Evolutionary conservation across 2,113 vertebrate genomes (phyloP), one percentile per base, ranked within the genome.

Genomic region (Eulemur macaco): DNA sequence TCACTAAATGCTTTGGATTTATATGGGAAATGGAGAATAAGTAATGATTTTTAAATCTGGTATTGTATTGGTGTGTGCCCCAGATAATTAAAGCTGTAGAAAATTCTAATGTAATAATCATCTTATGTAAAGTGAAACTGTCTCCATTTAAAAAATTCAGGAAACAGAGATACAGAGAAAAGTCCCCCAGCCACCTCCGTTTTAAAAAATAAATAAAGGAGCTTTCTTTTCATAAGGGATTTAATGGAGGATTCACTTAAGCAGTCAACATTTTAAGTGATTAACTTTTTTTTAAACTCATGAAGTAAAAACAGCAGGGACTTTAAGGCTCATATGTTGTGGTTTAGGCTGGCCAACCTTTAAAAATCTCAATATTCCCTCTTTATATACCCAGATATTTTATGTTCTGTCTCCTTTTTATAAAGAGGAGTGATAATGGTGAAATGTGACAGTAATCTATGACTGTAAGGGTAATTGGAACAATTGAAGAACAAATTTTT

Each of bases 221-320:
- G 23, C 45, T 37, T 82, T 76, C n/a, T 54, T 96, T 68, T 39
- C 56, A 52, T 89, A 82, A 86, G 77, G 56, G 42, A 82, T 83
- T 82, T 96, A 45, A 69, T 96, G 29, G 60, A 83, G 5, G 25
- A 78, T 91, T 86, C 25, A 45, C 87, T 83, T 94, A 83, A 92
- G 15, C 56, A 92, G 27, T 71, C 69, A 88, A 31, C 45, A 86
- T 86, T 89, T 66, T 69, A 66, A 81, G 50, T 82, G 68, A 76
- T 63, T 63, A 77, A 47, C 69, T 93, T 93, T 54, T 56, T 56
- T 56, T 56, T 56, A 21, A 21, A 56, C 54, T 56, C 20, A 56
- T 21, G 54, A 56, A 56, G 20, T 56, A 56, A 56, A 56, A 56
- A 56, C 20, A 56, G 6, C 54, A 56, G 54, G 54, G 54, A 56